Evolutionary conservation across 2,797 vertebrate species (phyloP).

Genomic region (Petrocephalus sullivani): DNA sequence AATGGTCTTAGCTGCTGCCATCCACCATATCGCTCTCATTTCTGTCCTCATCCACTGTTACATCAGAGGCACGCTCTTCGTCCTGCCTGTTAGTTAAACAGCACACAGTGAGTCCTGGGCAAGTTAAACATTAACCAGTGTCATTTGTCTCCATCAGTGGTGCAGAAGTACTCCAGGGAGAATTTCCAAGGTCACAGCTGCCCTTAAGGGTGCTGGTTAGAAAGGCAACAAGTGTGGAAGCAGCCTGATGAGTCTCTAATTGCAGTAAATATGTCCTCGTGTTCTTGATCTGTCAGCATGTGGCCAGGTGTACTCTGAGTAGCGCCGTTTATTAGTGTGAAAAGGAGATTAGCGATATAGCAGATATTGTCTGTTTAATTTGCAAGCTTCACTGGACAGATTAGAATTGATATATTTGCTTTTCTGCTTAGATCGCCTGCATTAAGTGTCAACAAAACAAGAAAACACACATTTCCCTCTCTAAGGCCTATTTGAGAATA

Average conservation of each 20-base stretch:
- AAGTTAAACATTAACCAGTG: background rate
- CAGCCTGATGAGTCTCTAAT: background rate
- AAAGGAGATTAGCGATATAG: slow-evolving; percentile 12
- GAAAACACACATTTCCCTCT: background rate
- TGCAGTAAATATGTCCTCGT: background rate
- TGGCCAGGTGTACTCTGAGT: slow-evolving; percentile 25
- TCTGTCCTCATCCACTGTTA: background rate
- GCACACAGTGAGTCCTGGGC: background rate
- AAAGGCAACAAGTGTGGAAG: background rate
- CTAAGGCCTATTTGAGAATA: background rate
- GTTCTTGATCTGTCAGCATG: background rate
- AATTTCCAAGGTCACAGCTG: background rate
- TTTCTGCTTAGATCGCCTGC: background rate
- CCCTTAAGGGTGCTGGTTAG: background rate
- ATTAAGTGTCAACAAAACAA: slow-evolving; percentile 11
- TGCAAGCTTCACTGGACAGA: background rate
- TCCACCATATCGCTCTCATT: background rate
- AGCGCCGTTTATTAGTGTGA: slow-evolving; percentile 4
- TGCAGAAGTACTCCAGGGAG: background rate
- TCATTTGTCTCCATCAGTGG: background rate
- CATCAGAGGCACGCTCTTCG: background rate
- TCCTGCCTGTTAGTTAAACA: background rate
- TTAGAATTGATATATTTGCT: slow-evolving; percentile 18
- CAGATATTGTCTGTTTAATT: slow-evolving; percentile 19
- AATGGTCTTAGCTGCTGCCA: background rate